Conservation (phyloP, 2,888 invertebrate genomes). For the Mystacides longicornis region DNA sequence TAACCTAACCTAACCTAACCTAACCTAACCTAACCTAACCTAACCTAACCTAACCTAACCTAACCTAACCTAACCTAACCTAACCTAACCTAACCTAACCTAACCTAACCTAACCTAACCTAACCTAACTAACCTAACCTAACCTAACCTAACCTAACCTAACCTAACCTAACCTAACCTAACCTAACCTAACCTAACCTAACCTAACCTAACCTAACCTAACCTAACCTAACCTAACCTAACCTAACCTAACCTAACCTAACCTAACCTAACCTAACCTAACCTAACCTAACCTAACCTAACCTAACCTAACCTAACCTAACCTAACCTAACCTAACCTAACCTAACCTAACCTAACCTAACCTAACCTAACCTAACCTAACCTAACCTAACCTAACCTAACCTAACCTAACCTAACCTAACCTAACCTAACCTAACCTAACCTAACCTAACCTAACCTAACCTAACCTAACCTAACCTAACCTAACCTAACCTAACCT, state of each 20-base stretch:
- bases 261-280: constrained; percentile 23
- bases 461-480: constrained; percentile 2
- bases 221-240: constrained; percentile 1
- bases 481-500: constrained; percentile 6
- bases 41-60: constrained; percentile 7
- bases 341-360: constrained; percentile 24
- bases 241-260: constrained; percentile 9
- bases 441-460: constrained; percentile 8
- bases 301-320: constrained; percentile 24
- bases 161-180: constrained; percentile 4
- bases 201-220: constrained; percentile 9
- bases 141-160: constrained; percentile 5
- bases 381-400: constrained; percentile 5
- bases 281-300: constrained; percentile 25
- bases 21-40: constrained; percentile 7
- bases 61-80: constrained; percentile 7
- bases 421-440: constrained; percentile 9
- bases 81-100: constrained; percentile 7
- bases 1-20: constrained; percentile 7
- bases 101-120: constrained; percentile 7
- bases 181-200: constrained; percentile 8
- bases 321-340: constrained; percentile 19
- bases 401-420: constrained; percentile 3
- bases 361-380: constrained; percentile 11
- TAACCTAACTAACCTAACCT: constrained; percentile 8